These are phyloP conservation scores for Fregetta grallaria DNA, from an alignment of 2,113 vertebrate species.

Conservation along the genomic window DNA sequence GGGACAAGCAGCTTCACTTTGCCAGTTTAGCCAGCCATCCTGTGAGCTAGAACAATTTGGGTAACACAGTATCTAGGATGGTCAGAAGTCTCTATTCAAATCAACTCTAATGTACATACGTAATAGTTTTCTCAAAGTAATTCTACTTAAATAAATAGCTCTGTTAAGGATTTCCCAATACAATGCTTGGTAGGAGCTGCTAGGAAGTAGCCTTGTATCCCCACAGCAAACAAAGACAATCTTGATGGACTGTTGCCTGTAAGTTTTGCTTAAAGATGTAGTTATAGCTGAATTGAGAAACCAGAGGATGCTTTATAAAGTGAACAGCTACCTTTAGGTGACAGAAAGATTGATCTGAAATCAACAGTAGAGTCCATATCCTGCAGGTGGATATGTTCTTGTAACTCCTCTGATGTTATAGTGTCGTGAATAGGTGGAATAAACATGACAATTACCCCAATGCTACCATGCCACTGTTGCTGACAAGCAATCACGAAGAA, in stretches of 20 bases:
- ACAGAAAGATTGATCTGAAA: not conserved
- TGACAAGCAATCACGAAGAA: not conserved
- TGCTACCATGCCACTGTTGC: not conserved
- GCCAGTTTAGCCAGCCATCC: not conserved
- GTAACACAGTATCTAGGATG: not conserved
- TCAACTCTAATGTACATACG: not conserved
- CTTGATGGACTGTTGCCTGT: not conserved
- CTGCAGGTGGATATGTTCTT: not conserved
- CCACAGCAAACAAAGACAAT: not conserved
- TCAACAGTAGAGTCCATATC: not conserved
- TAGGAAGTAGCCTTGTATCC: not conserved
- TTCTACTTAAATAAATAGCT: not conserved
- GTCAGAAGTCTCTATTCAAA: not conserved
- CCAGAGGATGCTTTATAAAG: not conserved
- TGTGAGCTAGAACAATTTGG: not conserved
- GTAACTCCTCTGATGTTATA: not conserved
- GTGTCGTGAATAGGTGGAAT: not conserved
- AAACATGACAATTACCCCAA: not conserved
- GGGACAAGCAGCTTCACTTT: not conserved
- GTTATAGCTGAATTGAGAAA: not conserved
- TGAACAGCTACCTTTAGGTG: not conserved
- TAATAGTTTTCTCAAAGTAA: not conserved
- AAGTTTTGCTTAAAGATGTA: not conserved
- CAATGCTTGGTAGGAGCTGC: not conserved
- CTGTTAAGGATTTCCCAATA: not conserved